A percentile compares a stretch with the other conserved stretches of the same genome.
Evolutionary conservation across 2,113 vertebrate species (phyloP).

Genomic region (Chaenogobius annularis): DNA sequence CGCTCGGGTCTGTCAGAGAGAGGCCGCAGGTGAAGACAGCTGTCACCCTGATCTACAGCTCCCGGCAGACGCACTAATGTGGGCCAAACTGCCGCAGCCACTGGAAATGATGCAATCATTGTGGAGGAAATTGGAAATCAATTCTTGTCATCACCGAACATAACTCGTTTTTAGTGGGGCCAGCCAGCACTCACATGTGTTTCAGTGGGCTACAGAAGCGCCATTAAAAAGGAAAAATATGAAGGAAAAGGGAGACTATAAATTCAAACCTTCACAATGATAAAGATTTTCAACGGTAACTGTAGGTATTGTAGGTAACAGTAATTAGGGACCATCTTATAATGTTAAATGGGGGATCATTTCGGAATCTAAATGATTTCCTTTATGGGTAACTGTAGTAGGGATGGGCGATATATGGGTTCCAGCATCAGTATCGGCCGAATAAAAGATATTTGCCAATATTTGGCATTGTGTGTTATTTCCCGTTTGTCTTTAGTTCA

Average conservation of each 20-base stretch:
- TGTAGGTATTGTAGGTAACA: not conserved
- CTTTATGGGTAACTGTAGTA: not conserved
- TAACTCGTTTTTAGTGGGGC: constrained; percentile 76
- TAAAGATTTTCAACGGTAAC: not conserved
- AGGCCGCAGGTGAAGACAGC: constrained; percentile 77
- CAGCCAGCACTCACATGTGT: constrained; percentile 65
- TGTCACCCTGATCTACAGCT: constrained; percentile 88
- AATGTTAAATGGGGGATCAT: not conserved
- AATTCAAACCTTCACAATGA: not conserved
- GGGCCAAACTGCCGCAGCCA: constrained; percentile 88
- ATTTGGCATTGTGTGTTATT: no score
- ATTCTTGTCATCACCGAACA: constrained; percentile 90
- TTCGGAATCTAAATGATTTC: not conserved
- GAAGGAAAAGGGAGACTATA: constrained; percentile 18
- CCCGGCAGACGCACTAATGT: constrained; percentile 77
- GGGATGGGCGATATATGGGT: no score
- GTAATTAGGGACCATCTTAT: no score
- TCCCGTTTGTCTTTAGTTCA: no score
- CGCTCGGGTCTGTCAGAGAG: constrained; percentile 76
- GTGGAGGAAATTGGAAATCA: constrained; percentile 96
- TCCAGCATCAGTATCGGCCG: no score
- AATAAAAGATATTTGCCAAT: no score
- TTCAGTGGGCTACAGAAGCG: constrained; percentile 56
- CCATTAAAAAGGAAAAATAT: constrained; percentile 37
- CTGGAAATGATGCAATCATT: constrained; percentile 89